Conservation (phyloP, 2,797 vertebrate species). For the Orestias chungarensis region DNA sequence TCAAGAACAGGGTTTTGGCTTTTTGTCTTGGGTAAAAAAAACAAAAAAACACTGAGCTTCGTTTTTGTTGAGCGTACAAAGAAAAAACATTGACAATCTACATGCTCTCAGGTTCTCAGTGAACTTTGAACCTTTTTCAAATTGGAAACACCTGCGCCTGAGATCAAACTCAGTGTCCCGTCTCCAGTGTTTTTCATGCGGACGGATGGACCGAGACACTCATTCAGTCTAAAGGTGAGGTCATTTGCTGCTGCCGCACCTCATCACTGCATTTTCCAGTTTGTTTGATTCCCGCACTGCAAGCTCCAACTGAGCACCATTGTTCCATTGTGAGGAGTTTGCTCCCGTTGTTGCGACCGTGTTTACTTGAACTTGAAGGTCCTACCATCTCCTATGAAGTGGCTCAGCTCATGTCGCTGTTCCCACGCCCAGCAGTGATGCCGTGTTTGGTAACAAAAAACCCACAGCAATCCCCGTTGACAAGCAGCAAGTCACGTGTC, state of each 20-base stretch:
- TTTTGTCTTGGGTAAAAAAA: neutral
- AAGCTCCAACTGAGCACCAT: constrained; percentile 14
- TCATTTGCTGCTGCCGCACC: constrained; percentile 29
- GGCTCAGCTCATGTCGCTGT: constrained; percentile 30
- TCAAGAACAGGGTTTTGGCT: neutral
- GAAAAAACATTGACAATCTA: neutral
- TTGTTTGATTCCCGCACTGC: constrained; percentile 19
- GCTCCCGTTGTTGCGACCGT: constrained; percentile 33
- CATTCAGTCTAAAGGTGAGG: constrained; percentile 49
- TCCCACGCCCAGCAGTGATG: constrained; percentile 49
- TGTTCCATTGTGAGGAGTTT: constrained; percentile 16
- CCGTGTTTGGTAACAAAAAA: constrained; percentile 47
- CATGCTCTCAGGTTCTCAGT: constrained; percentile 19
- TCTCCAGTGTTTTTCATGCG: constrained; percentile 38
- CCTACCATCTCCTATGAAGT: constrained; percentile 40
- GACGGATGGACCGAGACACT: constrained; percentile 39
- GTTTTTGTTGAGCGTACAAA: neutral
- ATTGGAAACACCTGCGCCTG: constrained; percentile 25
- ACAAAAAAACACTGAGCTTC: neutral
- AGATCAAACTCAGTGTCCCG: constrained; percentile 24
- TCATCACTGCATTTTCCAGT: constrained; percentile 18
- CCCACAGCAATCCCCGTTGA: constrained; percentile 33
- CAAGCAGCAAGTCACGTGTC: constrained; percentile 54
- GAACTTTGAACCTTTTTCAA: constrained; percentile 23
- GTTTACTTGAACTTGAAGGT: constrained; percentile 30